Conservation (phyloP, 2,113 vertebrate genomes). For the Triplophysa rosa region DNA sequence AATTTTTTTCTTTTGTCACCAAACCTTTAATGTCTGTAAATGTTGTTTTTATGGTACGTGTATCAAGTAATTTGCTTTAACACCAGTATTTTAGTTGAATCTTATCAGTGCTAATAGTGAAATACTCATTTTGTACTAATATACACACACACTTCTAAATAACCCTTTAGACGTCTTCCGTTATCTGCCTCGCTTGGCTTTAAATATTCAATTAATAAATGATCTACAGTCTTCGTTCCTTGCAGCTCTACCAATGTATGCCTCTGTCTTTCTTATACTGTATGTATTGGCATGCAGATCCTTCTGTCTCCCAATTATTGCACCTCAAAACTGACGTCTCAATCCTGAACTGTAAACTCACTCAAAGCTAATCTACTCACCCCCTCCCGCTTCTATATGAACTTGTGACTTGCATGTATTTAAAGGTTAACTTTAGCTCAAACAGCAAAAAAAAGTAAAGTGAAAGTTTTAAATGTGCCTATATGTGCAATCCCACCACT, state of each 20-base stretch:
- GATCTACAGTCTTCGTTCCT: constrained; percentile 21
- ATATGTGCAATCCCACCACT: constrained; percentile 96
- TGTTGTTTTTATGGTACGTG: constrained; percentile 41
- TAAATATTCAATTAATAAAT: not conserved
- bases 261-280: not conserved
- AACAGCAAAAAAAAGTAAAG: constrained; percentile 53
- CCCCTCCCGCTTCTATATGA: not conserved
- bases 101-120: not conserved
- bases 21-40: not conserved
- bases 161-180: not conserved
- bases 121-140: not conserved
- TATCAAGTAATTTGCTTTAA: constrained; percentile 18
- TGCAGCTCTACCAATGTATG: not conserved
- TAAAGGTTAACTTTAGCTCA: constrained; percentile 52
- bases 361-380: constrained; percentile 8
- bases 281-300: constrained; percentile 2
- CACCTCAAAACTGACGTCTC: not conserved
- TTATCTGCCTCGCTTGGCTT: not conserved
- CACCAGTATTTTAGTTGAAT: not conserved
- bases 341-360: not conserved
- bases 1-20: not conserved
- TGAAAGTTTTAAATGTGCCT: constrained; percentile 82
- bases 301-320: not conserved
- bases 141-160: not conserved
- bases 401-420: constrained; percentile 16